Evolutionary conservation across 2,888 invertebrate species (phyloP).

Genomic region (Pandemis corylana): DNA sequence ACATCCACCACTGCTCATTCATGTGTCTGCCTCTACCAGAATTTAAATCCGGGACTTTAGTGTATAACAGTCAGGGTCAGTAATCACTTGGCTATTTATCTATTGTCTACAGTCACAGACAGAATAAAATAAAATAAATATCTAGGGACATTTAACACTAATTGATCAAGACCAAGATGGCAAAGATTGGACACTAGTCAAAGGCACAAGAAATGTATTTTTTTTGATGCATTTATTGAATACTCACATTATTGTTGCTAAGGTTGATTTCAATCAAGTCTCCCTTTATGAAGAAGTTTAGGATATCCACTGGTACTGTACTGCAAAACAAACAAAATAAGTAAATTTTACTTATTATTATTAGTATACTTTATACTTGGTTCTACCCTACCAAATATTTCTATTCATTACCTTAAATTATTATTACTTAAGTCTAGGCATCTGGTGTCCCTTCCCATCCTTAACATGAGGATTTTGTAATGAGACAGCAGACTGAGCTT

Average conservation of each 20-base stretch:
- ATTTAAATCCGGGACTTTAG: too few species aligned
- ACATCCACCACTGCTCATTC: too few species aligned
- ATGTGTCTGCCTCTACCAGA: too few species aligned
- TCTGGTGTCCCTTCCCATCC: slow-evolving; percentile 73
- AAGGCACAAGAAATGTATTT: background rate
- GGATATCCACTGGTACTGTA: slow-evolving; percentile 68
- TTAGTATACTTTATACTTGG: too few species aligned
- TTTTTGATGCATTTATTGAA: background rate
- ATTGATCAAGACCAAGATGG: too few species aligned
- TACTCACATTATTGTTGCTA: slow-evolving; percentile 75
- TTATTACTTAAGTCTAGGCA: slow-evolving; percentile 72
- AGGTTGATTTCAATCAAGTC: slow-evolving; percentile 69
- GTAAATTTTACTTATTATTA: too few species aligned
- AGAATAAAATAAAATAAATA: too few species aligned
- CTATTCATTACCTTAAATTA: slow-evolving; percentile 66
- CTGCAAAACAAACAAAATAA: slow-evolving; percentile 58
- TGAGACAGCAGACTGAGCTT: slow-evolving; percentile 64
- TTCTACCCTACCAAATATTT: background rate
- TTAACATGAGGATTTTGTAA: slow-evolving; percentile 75
- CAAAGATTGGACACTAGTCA: background rate
- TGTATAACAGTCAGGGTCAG: too few species aligned
- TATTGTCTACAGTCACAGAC: too few species aligned
- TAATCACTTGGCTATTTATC: too few species aligned
- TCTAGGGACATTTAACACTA: too few species aligned
- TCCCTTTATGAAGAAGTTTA: slow-evolving; percentile 78